phyloP scores from a whole-genome alignment of 53 echinoderm and acorn worm species.

The Holothuria leucospilota region DNA sequence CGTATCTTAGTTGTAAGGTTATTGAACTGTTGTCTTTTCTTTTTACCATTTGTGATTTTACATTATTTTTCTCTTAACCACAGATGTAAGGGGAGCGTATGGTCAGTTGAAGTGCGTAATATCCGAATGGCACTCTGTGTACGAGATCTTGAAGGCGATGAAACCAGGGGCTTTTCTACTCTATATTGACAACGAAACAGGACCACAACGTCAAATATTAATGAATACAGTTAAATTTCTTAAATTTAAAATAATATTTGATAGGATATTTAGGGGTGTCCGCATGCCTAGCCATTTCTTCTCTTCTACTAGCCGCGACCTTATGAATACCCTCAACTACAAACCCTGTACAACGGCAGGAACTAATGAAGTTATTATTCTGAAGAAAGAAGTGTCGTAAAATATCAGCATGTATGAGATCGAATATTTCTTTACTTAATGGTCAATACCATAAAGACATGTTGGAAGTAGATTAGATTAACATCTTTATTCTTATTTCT shows the following conservation, averaged over 20 bases:
- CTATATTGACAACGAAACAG: constrained; percentile 42
- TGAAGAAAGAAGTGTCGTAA: neutral
- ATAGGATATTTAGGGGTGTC: neutral
- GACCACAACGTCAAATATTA: constrained; percentile 27
- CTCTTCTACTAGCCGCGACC: neutral
- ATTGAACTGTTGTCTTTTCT: no score
- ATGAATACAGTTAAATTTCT: constrained; percentile 24
- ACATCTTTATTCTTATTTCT: no score
- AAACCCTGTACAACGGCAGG: constrained; percentile 28
- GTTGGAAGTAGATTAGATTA: no score
- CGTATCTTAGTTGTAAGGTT: no score
- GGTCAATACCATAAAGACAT: no score
- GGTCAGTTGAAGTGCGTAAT: neutral
- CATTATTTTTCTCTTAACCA: neutral
- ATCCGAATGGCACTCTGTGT: constrained; percentile 34
- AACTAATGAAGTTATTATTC: constrained; percentile 20
- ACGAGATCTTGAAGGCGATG: constrained; percentile 30
- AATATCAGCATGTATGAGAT: no score
- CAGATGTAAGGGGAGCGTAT: neutral
- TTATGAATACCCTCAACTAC: neutral
- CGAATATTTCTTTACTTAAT: no score
- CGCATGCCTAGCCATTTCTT: neutral
- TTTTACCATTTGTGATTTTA: no score
- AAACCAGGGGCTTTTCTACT: constrained; percentile 26
- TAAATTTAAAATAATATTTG: constrained; percentile 8